Evolutionary conservation across 2,113 vertebrate genomes (phyloP).

Genomic region (Lates calcarifer): DNA sequence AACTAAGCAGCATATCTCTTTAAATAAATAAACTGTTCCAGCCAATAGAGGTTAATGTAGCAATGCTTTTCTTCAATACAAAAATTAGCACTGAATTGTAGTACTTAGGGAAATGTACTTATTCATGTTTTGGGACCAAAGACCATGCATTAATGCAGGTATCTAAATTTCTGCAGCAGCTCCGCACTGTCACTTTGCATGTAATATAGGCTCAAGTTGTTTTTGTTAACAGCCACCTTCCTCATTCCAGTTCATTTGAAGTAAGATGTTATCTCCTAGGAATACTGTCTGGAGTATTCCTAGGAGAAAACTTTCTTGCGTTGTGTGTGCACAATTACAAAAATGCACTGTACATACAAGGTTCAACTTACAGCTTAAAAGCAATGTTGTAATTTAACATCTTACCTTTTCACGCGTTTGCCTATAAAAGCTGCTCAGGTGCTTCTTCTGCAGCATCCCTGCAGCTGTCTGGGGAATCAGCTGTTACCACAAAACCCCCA

Average conservation of each 20-base stretch:
- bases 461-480: conserved; percentile 59
- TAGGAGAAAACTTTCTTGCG: conserved; percentile 24
- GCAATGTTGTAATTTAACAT: conserved; percentile 53
- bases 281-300: conserved; percentile 40
- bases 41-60: too few relatives aligned
- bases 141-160: too few relatives aligned
- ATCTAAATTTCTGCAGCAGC: not conserved
- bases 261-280: conserved; percentile 40
- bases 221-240: conserved; percentile 33
- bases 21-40: too few relatives aligned
- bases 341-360: conserved; percentile 7
- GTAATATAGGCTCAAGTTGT: not conserved
- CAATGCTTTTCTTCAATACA: too few relatives aligned
- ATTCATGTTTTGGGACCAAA: too few relatives aligned
- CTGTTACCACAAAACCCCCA: conserved; percentile 45
- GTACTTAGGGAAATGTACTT: too few relatives aligned
- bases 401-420: conserved; percentile 60
- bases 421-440: conserved; percentile 45
- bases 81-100: too few relatives aligned
- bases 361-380: conserved; percentile 32
- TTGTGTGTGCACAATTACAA: conserved; percentile 50
- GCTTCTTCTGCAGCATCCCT: conserved; percentile 39
- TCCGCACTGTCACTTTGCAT: not conserved
- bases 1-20: too few relatives aligned
- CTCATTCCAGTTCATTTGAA: conserved; percentile 22